A percentile compares a stretch with the other conserved stretches of the same genome.
These are phyloP conservation scores for Drosophila setosimentum DNA, from an alignment of 2,888 invertebrate genomes.

Conservation along the genomic window DNA sequence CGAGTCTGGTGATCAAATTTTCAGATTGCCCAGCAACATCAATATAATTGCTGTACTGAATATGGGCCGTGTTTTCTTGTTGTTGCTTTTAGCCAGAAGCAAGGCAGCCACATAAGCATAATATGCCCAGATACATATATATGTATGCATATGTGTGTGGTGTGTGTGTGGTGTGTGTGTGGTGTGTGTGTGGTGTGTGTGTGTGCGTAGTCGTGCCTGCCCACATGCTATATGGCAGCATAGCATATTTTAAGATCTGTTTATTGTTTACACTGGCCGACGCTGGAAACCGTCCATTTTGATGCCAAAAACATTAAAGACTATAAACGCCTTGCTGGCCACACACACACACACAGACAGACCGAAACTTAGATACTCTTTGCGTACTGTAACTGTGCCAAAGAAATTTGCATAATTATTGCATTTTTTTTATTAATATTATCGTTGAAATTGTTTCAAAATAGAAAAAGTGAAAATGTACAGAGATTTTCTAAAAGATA, in stretches of 20 bases:
- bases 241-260: constrained; percentile 61
- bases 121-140: neutral
- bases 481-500: neutral
- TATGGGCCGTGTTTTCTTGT: constrained; percentile 20
- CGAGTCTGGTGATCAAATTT: constrained; percentile 6
- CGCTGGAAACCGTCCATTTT: constrained; percentile 20
- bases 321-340: neutral
- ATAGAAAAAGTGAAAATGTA: neutral
- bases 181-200: neutral
- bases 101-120: constrained; percentile 21
- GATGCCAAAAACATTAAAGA: constrained; percentile 43
- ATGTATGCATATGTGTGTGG: neutral
- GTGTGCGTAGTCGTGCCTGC: constrained; percentile 13
- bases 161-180: constrained; percentile 5
- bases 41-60: constrained; percentile 14
- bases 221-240: constrained; percentile 14
- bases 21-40: constrained; percentile 16
- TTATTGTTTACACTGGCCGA: constrained; percentile 70
- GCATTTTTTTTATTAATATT: neutral
- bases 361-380: constrained; percentile 10
- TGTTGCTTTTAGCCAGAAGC: constrained; percentile 45
- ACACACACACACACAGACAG: neutral
- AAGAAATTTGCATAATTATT: neutral
- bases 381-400: neutral
- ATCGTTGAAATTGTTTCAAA: neutral